phyloP scores from a whole-genome alignment of 2,113 vertebrate species.

The Charina bottae region DNA sequence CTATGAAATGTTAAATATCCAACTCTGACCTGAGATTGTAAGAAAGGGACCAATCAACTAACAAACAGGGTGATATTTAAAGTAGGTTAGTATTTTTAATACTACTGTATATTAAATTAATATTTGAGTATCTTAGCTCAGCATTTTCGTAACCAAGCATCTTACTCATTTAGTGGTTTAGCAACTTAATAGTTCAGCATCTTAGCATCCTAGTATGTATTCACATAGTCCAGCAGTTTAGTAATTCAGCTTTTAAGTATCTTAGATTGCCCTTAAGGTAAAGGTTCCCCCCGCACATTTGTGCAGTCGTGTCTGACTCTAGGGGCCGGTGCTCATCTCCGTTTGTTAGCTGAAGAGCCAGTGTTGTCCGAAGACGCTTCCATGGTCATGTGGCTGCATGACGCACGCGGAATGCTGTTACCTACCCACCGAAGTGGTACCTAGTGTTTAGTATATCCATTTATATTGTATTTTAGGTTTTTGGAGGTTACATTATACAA shows the following conservation, averaged over 20 bases:
- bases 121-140: neutral
- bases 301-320: too few relatives aligned
- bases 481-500: neutral
- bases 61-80: neutral
- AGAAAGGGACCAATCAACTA: neutral
- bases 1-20: neutral
- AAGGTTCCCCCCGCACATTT: too few relatives aligned
- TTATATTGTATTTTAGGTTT: neutral
- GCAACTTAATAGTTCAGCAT: neutral
- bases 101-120: neutral
- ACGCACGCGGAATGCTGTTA: too few relatives aligned
- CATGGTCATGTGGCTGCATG: too few relatives aligned
- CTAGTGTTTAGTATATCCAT: neutral
- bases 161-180: neutral
- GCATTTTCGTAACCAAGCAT: neutral
- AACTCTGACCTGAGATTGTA: neutral
- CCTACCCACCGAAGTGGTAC: too few relatives aligned
- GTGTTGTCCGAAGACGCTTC: too few relatives aligned
- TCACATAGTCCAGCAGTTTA: neutral
- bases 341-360: too few relatives aligned
- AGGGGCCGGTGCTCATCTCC: too few relatives aligned
- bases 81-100: neutral
- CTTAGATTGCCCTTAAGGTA: neutral
- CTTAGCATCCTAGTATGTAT: neutral
- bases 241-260: neutral